These are phyloP conservation scores for Monarcha castaneiventris DNA, from an alignment of 2,113 vertebrate genomes.

Conservation along the genomic window DNA sequence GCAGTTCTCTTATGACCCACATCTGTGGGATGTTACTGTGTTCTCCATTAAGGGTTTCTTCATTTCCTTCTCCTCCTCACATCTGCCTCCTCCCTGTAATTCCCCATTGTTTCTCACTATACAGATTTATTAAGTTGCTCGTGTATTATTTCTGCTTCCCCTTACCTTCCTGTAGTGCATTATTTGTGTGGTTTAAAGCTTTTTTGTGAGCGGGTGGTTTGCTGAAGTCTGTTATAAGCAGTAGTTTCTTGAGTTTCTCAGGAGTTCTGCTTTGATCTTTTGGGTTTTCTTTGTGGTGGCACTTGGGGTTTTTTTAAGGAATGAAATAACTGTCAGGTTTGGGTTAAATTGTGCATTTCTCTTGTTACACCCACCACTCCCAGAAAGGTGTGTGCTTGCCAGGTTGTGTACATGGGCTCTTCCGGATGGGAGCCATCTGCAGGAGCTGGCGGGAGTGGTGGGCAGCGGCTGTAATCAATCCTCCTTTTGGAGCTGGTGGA, in stretches of 20 bases:
- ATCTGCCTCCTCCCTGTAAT: background rate
- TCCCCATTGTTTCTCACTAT: background rate
- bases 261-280: background rate
- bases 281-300: background rate
- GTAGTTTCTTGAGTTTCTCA: background rate
- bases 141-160: background rate
- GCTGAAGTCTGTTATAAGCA: background rate
- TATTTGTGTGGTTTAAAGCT: background rate
- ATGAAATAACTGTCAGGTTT: background rate
- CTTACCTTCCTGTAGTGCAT: background rate
- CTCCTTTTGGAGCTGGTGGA: background rate
- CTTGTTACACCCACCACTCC: background rate
- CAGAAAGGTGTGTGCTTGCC: background rate
- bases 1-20: background rate
- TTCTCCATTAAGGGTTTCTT: background rate
- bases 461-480: background rate
- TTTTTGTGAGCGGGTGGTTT: accelerated
- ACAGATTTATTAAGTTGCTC: background rate
- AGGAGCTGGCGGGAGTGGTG: accelerated
- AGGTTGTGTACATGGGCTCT: background rate
- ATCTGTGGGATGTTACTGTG: background rate
- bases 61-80: background rate
- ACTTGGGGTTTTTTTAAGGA: background rate
- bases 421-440: background rate
- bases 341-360: background rate